Evolutionary conservation across 2,797 vertebrate species (phyloP).

Genomic region (Sebastes wilsoni): DNA sequence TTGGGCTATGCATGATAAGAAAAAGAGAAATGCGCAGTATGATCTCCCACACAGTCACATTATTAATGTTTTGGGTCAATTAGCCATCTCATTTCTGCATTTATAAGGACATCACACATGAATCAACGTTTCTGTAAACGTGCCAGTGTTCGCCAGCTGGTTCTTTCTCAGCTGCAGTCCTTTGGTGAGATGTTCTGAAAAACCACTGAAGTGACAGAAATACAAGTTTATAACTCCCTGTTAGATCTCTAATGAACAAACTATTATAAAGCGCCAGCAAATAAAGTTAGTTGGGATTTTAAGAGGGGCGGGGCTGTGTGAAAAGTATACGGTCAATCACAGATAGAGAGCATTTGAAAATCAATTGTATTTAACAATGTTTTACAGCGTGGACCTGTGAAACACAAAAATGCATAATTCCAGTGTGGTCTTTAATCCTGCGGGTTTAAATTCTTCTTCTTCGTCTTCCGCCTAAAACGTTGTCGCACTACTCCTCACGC

Average conservation of each 20-base stretch:
- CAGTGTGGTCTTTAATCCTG: no score
- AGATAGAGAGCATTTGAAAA: not conserved
- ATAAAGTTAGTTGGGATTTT: not conserved
- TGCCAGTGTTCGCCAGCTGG: slow-evolving; percentile 15
- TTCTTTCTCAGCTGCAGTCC: slow-evolving; percentile 1
- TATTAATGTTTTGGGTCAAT: not conserved
- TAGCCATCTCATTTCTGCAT: not conserved
- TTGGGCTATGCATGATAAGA: not conserved
- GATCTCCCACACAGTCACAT: not conserved
- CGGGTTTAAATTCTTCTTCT: no score
- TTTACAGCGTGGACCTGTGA: not conserved
- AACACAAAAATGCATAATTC: no score
- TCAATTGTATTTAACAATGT: not conserved
- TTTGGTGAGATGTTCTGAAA: slow-evolving; percentile 17
- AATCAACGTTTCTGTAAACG: slow-evolving; percentile 7
- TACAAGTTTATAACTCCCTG: not conserved
- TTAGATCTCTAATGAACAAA: not conserved
- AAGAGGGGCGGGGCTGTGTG: not conserved
- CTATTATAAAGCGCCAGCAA: not conserved
- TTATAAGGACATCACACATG: slow-evolving; percentile 1
- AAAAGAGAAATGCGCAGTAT: not conserved
- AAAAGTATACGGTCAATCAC: not conserved
- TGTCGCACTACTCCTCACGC: no score
- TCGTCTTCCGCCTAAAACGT: no score
- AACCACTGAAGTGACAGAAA: not conserved